Evolutionary conservation across 92 coral and sea anemone species (phyloP).

Genomic region (Zoanthus gigantus): DNA sequence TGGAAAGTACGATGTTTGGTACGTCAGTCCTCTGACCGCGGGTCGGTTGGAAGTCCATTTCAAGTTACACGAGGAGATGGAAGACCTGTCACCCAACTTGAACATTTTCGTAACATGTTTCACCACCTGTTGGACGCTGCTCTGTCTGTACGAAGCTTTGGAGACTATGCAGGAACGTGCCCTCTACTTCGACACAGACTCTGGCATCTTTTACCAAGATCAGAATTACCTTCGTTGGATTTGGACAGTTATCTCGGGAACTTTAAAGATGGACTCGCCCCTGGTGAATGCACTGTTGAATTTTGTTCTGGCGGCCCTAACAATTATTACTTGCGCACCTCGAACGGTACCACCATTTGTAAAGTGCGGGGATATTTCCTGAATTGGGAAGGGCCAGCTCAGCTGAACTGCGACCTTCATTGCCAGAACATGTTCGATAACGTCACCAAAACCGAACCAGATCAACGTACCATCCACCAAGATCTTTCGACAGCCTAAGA

Average conservation of each 20-base stretch:
- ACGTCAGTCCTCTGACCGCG: background rate
- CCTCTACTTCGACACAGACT: background rate
- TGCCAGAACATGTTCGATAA: background rate
- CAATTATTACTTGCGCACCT: background rate
- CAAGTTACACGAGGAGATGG: background rate
- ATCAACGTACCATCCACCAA: background rate
- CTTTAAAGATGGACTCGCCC: background rate
- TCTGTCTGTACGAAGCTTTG: background rate
- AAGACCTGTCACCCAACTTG: background rate
- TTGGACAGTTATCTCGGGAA: background rate
- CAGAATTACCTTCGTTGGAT: background rate
- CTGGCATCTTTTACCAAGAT: background rate
- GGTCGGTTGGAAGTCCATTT: background rate
- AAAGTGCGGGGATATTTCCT: background rate
- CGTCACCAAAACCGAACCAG: background rate
- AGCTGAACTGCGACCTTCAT: background rate
- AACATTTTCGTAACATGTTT: background rate
- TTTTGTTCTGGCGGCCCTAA: background rate
- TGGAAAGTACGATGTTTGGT: background rate
- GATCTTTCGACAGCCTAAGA: conserved; percentile 2
- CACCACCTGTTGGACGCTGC: background rate
- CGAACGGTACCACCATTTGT: background rate
- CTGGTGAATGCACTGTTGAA: background rate
- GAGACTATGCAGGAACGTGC: background rate
- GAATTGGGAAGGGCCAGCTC: background rate